Conservation (phyloP, 1,140 invertebrate genomes). For the Drosophila carrolli region DNA sequence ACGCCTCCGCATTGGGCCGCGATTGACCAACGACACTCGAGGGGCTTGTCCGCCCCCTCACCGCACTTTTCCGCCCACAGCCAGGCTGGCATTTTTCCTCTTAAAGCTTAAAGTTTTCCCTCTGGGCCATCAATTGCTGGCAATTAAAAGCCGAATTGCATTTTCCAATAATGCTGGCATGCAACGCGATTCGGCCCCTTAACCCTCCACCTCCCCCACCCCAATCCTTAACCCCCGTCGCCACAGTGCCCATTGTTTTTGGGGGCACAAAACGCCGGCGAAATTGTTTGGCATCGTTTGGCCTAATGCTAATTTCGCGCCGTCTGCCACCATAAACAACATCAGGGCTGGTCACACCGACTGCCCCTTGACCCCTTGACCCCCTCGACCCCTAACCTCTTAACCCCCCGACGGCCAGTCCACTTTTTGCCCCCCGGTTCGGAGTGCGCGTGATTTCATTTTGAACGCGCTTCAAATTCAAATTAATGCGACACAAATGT, state of each 20-base stretch:
- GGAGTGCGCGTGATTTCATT: conserved; percentile 60
- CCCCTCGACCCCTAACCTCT: background rate
- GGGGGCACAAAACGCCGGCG: conserved; percentile 11
- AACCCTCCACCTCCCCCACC: background rate
- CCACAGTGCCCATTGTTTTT: conserved; percentile 1
- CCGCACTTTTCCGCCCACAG: background rate
- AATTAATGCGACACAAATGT: conserved; percentile 72
- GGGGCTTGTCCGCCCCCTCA: conserved; percentile 7
- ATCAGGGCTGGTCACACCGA: conserved; percentile 29
- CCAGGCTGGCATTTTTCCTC: background rate
- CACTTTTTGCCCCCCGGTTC: background rate
- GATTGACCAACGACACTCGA: conserved; percentile 51
- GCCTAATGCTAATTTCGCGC: conserved; percentile 75
- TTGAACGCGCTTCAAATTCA: conserved; percentile 69
- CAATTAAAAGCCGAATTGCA: conserved; percentile 71
- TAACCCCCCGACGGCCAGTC: too few species aligned
- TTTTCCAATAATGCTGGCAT: conserved; percentile 71
- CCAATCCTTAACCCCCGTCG: conserved; percentile 28
- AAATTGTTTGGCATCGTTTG: conserved; percentile 63
- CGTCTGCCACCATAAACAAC: conserved; percentile 65
- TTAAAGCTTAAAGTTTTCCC: conserved; percentile 44
- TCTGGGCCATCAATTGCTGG: conserved; percentile 63
- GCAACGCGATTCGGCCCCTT: conserved; percentile 18
- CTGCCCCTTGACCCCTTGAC: background rate
- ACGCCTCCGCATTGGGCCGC: conserved; percentile 28